Evolutionary conservation across 1,140 invertebrate genomes (phyloP), one percentile per base, ranked within the genome.

Genomic region (Microplitis mediator): DNA sequence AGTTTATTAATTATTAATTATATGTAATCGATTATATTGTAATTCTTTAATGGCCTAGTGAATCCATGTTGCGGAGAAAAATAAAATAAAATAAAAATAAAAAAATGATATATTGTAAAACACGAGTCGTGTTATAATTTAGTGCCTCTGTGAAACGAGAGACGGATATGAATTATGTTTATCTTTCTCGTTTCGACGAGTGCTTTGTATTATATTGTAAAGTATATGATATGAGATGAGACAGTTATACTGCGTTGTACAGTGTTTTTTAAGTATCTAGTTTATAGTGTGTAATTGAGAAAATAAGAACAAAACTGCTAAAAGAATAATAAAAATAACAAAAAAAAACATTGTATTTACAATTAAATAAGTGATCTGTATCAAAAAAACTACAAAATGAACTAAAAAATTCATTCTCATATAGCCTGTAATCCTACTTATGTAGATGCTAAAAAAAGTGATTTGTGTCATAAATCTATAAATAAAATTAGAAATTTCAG

Each of bases 211-310:
- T 80, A 87, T 87, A 87, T 82, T 87, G 86, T 87, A 87, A 86
- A 87, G 85, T 60, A 86, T 84, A 79, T 83, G 82, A 39, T 39
- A 45, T 45, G 39, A 9, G 11, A 45, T 45, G 8, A 45, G 39
- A 85, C 80, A 84, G 82, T 85, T 87, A 66, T 77, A 81, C 84
- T 85, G 84, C 84, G 82, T 84, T 87, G 86, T 87, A 87, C 86
- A 87, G 86, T 87, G 85, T 87, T 87, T 87, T 87, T 78, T 87
- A 86, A 87, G 84, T 87, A 86, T 87, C 82, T 87, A 87, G 86
- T 85, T 86, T 82, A 87, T 86, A 87, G 82, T 74, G 80, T 86
- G 84, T 87, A 87, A 87, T 84, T 86, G 84, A 84, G 39, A 45
- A 45, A 45, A 2, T 45, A 45, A 45, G 39, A 45, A 45, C 2